Conservation (phyloP, 2,113 vertebrate species). For the Dendrocopos noguchii region DNA sequence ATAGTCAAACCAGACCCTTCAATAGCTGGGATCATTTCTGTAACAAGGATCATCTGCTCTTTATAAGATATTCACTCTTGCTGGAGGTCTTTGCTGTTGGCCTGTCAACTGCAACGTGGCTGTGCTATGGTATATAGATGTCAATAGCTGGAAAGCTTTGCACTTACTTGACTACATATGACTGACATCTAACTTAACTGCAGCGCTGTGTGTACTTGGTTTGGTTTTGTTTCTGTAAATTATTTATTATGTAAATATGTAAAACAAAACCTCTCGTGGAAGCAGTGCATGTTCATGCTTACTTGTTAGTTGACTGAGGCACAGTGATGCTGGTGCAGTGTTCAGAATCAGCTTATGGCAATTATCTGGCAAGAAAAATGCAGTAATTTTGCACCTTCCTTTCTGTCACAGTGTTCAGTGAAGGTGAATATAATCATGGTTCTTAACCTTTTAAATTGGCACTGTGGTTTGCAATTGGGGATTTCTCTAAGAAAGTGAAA, state of each 20-base stretch:
- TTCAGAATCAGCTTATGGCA: not conserved
- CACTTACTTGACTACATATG: not conserved
- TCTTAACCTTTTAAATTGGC: not conserved
- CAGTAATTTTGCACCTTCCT: not conserved
- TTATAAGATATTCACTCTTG: not conserved
- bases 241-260: not conserved
- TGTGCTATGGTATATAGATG: not conserved
- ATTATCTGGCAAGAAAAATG: not conserved
- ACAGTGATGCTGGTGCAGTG: not conserved
- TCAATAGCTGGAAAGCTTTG: not conserved
- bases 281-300: not conserved
- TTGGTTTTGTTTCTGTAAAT: not conserved
- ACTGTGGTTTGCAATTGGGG: not conserved
- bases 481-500: not conserved
- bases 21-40: not conserved
- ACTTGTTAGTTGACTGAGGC: not conserved
- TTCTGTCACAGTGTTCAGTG: not conserved
- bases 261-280: not conserved
- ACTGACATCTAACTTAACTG: not conserved
- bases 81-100: not conserved
- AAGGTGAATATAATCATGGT: not conserved
- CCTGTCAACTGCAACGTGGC: fast-evolving
- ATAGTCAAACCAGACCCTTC: not conserved
- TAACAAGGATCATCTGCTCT: not conserved
- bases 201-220: not conserved